A percentile compares a stretch with the other conserved stretches of the same genome.
Conservation (phyloP, 2,888 invertebrate species). For the Diarsia mendica region DNA sequence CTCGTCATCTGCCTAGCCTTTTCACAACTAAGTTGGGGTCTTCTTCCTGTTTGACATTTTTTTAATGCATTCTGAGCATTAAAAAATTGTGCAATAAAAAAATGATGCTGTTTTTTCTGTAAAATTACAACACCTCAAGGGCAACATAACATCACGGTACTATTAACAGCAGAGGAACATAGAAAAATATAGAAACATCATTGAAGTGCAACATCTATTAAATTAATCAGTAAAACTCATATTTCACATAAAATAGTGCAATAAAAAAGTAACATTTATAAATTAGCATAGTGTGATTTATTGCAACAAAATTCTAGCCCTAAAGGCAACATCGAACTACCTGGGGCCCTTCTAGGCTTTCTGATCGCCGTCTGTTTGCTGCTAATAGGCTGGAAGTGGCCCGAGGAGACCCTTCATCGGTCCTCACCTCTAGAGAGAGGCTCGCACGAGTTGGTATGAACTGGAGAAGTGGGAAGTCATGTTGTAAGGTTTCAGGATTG, state of each 20-base stretch:
- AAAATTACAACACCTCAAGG: not conserved
- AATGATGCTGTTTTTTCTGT: not conserved
- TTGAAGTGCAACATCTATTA: conserved; percentile 6
- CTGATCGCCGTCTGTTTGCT: conserved; percentile 89
- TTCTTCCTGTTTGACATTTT: not conserved
- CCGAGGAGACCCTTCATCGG: conserved; percentile 84
- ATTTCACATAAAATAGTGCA: conserved; percentile 29
- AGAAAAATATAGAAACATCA: not conserved
- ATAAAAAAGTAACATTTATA: conserved; percentile 20
- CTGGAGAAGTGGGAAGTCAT: conserved; percentile 75
- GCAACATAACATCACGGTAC: not conserved
- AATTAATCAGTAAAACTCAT: conserved; percentile 17
- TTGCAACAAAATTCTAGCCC: conserved; percentile 38
- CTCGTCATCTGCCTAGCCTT: not conserved
- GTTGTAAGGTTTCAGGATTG: conserved; percentile 5
- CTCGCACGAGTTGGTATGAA: conserved; percentile 91
- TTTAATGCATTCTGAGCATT: too few species aligned
- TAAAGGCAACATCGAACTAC: conserved; percentile 74
- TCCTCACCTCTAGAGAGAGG: conserved; percentile 91
- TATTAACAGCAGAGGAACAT: not conserved
- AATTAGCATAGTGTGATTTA: conserved; percentile 5
- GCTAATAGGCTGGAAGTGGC: conserved; percentile 86
- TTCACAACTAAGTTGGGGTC: not conserved
- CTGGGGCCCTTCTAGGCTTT: conserved; percentile 91
- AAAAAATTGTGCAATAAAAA: conserved; percentile 1